Percentiles rank a stretch among this genome's conserved stretches.
Conservation (phyloP, 2,113 vertebrate genomes). For the Upupa epops region DNA sequence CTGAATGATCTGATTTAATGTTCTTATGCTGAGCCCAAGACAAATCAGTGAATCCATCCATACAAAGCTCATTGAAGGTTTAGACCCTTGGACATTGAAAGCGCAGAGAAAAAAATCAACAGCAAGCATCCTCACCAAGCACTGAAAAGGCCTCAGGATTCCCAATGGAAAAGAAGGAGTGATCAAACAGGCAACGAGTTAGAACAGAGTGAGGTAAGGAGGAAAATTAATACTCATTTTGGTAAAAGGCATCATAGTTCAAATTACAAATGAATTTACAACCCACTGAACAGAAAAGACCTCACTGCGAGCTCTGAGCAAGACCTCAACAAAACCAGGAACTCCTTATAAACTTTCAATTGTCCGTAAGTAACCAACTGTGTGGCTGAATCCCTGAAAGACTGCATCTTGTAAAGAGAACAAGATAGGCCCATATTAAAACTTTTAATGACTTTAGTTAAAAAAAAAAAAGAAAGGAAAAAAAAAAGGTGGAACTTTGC, state of each 20-base stretch:
- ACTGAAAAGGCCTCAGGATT: neutral
- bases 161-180: neutral
- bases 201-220: neutral
- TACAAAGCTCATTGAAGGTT: slow-evolving; percentile 40
- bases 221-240: neutral
- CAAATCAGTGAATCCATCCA: slow-evolving; percentile 51
- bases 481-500: slow-evolving; percentile 93
- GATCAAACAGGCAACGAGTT: neutral
- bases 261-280: slow-evolving; percentile 49
- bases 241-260: neutral
- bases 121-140: neutral
- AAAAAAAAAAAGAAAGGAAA: neutral
- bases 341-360: slow-evolving; percentile 57
- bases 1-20: slow-evolving; percentile 48
- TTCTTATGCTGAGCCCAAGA: neutral
- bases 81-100: neutral
- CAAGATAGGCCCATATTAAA: slow-evolving; percentile 81
- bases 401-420: slow-evolving; percentile 76
- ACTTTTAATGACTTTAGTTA: slow-evolving; percentile 85
- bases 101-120: neutral
- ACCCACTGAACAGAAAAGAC: neutral
- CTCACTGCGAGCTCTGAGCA: slow-evolving; percentile 1
- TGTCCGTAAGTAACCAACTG: slow-evolving; percentile 60
- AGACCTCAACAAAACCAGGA: slow-evolving; percentile 38
- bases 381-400: slow-evolving; percentile 71